These are phyloP conservation scores for Nymphalis c-album DNA, from an alignment of 2,888 invertebrate genomes.

Conservation along the genomic window DNA sequence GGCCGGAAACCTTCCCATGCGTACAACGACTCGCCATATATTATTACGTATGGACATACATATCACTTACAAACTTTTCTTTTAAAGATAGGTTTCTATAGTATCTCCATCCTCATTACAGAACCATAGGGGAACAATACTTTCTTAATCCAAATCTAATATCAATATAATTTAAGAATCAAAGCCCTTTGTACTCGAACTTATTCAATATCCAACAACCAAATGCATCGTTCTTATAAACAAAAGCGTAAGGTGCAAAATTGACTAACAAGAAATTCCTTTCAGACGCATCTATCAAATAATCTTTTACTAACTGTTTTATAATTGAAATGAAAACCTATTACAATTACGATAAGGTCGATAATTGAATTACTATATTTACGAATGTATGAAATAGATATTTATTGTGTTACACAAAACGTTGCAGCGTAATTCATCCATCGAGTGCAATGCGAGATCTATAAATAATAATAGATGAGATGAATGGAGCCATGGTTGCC, in stretches of 20 bases:
- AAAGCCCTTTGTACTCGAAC: constrained; percentile 10
- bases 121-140: constrained; percentile 1
- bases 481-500: constrained; percentile 6
- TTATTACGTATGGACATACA: too few species aligned
- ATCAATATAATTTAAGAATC: constrained; percentile 15
- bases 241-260: background rate
- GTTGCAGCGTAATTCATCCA: constrained; percentile 22
- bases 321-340: background rate
- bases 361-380: background rate
- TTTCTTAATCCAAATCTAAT: constrained; percentile 5
- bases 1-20: too few species aligned
- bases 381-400: constrained; percentile 11
- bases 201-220: background rate
- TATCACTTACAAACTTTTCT: background rate
- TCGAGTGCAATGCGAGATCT: constrained; percentile 26
- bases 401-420: constrained; percentile 23
- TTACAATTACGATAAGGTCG: background rate
- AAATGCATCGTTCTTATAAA: background rate
- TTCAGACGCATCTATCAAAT: background rate
- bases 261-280: background rate
- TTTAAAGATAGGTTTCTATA: background rate
- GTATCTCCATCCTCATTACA: background rate
- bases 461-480: constrained; percentile 17
- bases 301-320: background rate
- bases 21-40: too few species aligned